Evolutionary conservation across 53 echinoderm and acorn worm genomes (phyloP), one percentile per base, ranked within the genome.

Genomic region (Paracentrotus lividus): DNA sequence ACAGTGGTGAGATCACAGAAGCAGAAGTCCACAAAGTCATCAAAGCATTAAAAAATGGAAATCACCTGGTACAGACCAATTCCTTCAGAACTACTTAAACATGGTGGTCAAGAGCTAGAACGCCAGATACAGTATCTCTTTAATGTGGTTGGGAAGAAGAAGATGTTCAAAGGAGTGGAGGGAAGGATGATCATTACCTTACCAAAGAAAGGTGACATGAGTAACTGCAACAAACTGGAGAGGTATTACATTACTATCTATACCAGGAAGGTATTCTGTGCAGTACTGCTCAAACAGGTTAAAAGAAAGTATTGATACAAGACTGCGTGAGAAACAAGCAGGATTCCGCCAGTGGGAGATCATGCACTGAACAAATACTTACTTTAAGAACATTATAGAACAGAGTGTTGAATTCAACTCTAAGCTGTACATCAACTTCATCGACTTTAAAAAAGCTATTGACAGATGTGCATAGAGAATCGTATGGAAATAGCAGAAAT

Each of bases 401-500:
- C 86, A 86, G 86, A 86, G 86, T 53, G 55, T 86, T 86, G 32
- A 55, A 55, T 86, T 86, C 5, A 86, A 86, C 86, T 85, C 27
- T 32, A 86, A 54, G 31, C 86, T 86, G 24, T 53, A 54, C 40
- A 86, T 86, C 36, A 86, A 86, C 31, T 86, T 86, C 15, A 86
- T 86, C 24, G 52, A 66, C 32, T 31, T 32, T 2, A 66, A 31
- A 12, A 66, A 65, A 65, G 65, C 65, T 29, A 29, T 55, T 55
- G 55, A 55, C 16, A 55, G 55, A n/a, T 55, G 55, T 55, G 13
- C 55, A 55, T 12, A 55, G 55, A 15, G 13, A 55, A 20, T 55
- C 55, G 5, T 55, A 55, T 55, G 55, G 55, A 55, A 55, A 90
- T 38, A 72, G 90, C 59, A 65, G 27, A 65, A 65, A 26, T 26